Conservation (phyloP, 2,797 vertebrate species). For the Hippoglossus hippoglossus region DNA sequence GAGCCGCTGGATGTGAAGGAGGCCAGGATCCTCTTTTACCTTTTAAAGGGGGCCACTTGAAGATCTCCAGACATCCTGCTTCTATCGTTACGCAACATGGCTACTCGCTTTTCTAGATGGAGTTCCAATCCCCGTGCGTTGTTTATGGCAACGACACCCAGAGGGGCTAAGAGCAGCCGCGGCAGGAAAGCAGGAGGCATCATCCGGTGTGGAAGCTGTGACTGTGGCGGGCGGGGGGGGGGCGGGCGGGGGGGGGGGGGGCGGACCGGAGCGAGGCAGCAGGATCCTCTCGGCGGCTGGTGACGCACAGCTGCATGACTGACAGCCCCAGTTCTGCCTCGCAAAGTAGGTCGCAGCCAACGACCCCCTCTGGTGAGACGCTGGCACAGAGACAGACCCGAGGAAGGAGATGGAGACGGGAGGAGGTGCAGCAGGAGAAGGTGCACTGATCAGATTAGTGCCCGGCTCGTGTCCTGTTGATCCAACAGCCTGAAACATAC, state of each 20-base stretch:
- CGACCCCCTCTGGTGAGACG: neutral
- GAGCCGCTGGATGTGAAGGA: slow-evolving; percentile 46
- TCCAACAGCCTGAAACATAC: too few relatives aligned
- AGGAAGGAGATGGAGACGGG: too few relatives aligned
- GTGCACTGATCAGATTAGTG: too few relatives aligned
- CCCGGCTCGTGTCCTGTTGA: too few relatives aligned
- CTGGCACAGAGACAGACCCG: too few relatives aligned
- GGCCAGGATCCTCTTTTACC: slow-evolving; percentile 51
- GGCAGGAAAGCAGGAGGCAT: slow-evolving; percentile 10
- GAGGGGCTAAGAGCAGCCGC: neutral
- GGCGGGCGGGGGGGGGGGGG: slow-evolving; percentile 26
- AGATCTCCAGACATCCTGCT: slow-evolving; percentile 27
- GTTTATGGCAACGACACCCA: slow-evolving; percentile 24
- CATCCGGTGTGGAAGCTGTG: slow-evolving; percentile 17
- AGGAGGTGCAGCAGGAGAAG: too few relatives aligned
- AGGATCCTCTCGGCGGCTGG: slow-evolving; percentile 33
- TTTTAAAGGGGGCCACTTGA: slow-evolving; percentile 31
- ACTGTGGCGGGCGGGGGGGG: slow-evolving; percentile 10
- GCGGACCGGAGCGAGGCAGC: slow-evolving; percentile 44
- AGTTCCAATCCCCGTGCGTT: slow-evolving; percentile 7
- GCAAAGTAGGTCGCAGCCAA: slow-evolving; percentile 71
- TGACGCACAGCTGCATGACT: slow-evolving; percentile 70
- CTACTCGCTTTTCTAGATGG: slow-evolving; percentile 11
- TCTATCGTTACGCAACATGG: neutral
- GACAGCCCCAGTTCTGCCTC: slow-evolving; percentile 68